A percentile compares a stretch with the other conserved stretches of the same genome.
phyloP scores from a whole-genome alignment of 2,113 vertebrate species.

The Salvelinus fontinalis region DNA sequence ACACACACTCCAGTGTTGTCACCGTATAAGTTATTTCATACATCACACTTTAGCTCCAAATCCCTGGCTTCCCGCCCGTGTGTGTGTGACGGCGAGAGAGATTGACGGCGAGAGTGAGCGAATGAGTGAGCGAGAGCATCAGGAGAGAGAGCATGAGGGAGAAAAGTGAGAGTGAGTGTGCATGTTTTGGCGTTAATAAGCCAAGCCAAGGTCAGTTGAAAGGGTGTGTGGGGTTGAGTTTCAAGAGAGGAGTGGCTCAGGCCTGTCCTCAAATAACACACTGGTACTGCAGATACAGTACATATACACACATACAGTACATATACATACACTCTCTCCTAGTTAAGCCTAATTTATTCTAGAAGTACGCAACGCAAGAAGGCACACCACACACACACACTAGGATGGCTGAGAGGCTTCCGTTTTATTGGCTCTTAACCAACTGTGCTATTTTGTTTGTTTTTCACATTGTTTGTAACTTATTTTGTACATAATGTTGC shows the following conservation, averaged over 20 bases:
- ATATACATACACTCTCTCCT: not conserved
- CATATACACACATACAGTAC: not conserved
- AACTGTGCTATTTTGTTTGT: no score
- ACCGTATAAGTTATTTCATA: not conserved
- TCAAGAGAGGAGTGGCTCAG: conserved; percentile 65
- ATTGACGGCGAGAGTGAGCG: not conserved
- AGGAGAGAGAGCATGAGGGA: no score
- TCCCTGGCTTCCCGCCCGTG: not conserved
- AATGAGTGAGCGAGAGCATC: not conserved
- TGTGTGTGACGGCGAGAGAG: not conserved
- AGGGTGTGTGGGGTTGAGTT: conserved; percentile 48
- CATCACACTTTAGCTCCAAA: not conserved
- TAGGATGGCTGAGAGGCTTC: no score
- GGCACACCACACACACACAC: no score
- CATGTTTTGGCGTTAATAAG: not conserved
- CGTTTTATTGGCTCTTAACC: no score
- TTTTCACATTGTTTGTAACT: no score
- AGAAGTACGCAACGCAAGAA: no score
- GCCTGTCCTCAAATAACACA: conserved; percentile 41
- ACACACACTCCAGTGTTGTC: not conserved
- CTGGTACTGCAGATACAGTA: not conserved
- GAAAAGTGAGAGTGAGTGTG: not conserved
- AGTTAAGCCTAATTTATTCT: not conserved
- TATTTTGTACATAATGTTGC: no score
- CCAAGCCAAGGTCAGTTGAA: conserved; percentile 57